phyloP scores from a whole-genome alignment of 2,888 invertebrate genomes.

The Petrolisthes cinctipes region DNA sequence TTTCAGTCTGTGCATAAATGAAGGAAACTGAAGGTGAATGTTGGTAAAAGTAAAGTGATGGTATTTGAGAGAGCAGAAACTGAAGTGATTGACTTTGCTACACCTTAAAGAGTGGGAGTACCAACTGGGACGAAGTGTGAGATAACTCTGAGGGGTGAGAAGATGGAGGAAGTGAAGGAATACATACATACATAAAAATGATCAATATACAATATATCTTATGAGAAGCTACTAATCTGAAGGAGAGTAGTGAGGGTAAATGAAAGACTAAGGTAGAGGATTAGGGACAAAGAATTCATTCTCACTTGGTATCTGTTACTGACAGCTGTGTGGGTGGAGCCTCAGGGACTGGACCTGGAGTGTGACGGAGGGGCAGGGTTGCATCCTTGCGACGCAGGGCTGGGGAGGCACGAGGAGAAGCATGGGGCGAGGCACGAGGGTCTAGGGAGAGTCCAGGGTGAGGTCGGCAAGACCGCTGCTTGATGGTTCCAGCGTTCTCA shows the following conservation, averaged over 20 bases:
- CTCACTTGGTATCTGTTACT: constrained; percentile 39
- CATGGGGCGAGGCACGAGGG: constrained; percentile 49
- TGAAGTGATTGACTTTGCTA: too few relatives aligned
- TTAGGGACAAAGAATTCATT: background rate
- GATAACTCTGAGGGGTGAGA: too few relatives aligned
- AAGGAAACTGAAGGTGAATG: too few relatives aligned
- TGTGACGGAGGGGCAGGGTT: constrained; percentile 41
- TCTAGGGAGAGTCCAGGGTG: constrained; percentile 66
- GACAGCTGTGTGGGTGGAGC: background rate
- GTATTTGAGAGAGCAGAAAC: too few relatives aligned
- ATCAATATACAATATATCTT: too few relatives aligned
- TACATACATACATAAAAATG: too few relatives aligned
- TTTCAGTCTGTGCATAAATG: too few relatives aligned
- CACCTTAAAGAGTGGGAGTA: too few relatives aligned
- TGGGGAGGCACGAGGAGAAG: constrained; percentile 54
- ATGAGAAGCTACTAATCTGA: background rate
- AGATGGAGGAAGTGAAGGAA: too few relatives aligned
- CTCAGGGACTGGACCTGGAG: constrained; percentile 29
- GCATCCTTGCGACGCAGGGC: constrained; percentile 57
- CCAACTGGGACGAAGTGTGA: too few relatives aligned
- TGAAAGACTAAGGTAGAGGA: background rate
- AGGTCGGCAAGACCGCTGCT: constrained; percentile 78
- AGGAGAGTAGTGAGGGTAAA: background rate
- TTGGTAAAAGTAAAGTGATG: too few relatives aligned
- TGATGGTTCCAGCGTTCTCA: constrained; percentile 98